Evolutionary conservation across 2,113 vertebrate species (phyloP).

Genomic region (Thalassoma bifasciatum): DNA sequence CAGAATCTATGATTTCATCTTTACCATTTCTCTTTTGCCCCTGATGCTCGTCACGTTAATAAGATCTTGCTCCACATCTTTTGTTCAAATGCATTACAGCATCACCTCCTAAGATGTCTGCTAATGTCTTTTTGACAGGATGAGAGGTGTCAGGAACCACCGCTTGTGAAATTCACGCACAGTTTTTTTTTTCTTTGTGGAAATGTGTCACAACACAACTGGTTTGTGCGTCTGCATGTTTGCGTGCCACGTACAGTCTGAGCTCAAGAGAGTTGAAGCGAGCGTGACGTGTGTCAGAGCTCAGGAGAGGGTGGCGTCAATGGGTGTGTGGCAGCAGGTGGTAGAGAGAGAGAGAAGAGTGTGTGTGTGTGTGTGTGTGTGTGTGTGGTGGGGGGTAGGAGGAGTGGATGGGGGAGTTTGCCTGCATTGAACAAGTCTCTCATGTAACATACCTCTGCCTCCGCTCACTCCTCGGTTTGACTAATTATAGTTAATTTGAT

Average conservation of each 20-base stretch:
- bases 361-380: slow-evolving; percentile 18
- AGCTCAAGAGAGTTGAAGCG: slow-evolving; percentile 70
- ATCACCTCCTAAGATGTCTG: slow-evolving; percentile 64
- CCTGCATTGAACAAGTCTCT: slow-evolving; percentile 65
- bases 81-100: slow-evolving; percentile 69
- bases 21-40: slow-evolving; percentile 37
- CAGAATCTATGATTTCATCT: slow-evolving; percentile 33
- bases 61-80: slow-evolving; percentile 42
- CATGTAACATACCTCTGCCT: slow-evolving; percentile 70
- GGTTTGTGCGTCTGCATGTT: slow-evolving; percentile 51
- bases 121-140: slow-evolving; percentile 73
- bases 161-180: slow-evolving; percentile 54
- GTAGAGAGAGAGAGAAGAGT: slow-evolving; percentile 3
- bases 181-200: slow-evolving; percentile 42
- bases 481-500: slow-evolving; percentile 88
- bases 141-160: slow-evolving; percentile 71
- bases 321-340: slow-evolving; percentile 64
- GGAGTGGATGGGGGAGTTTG: background rate
- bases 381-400: background rate
- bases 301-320: slow-evolving; percentile 42
- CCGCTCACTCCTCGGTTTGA: slow-evolving; percentile 76
- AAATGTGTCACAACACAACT: slow-evolving; percentile 75
- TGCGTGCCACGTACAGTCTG: slow-evolving; percentile 62
- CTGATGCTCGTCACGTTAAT: slow-evolving; percentile 43
- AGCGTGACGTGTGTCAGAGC: slow-evolving; percentile 68